These are phyloP conservation scores for Microctonus hyperodae DNA, from an alignment of 2,888 invertebrate species.

Conservation along the genomic window DNA sequence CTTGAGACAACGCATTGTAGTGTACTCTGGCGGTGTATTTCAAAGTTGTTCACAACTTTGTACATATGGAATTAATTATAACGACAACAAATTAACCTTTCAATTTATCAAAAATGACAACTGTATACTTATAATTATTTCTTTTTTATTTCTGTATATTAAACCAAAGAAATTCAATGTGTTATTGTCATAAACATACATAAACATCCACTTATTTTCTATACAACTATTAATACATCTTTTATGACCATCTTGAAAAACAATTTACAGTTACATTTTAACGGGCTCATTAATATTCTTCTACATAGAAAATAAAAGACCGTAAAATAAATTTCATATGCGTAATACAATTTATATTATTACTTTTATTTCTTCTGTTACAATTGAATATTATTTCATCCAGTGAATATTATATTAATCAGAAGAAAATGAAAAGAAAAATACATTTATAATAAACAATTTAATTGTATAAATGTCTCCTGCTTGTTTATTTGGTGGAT, in stretches of 20 bases:
- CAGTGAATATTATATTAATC: too few relatives aligned
- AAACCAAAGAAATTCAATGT: too few relatives aligned
- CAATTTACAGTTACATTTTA: constrained; percentile 8
- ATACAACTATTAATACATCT: background rate
- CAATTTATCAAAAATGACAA: background rate
- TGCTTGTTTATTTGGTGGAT: background rate
- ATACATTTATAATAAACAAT: too few relatives aligned
- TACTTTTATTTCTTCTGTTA: too few relatives aligned
- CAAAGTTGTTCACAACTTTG: background rate
- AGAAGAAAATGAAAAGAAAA: too few relatives aligned
- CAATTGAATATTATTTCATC: too few relatives aligned
- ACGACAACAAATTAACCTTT: background rate
- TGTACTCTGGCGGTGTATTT: background rate
- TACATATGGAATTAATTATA: background rate
- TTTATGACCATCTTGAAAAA: constrained; percentile 12
- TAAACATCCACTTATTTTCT: background rate
- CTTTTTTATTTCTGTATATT: too few relatives aligned
- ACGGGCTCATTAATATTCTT: constrained; percentile 9
- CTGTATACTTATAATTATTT: too few relatives aligned
- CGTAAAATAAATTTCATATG: background rate
- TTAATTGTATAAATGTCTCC: too few relatives aligned
- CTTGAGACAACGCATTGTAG: background rate
- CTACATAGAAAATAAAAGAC: constrained; percentile 2
- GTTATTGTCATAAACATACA: background rate
- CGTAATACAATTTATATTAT: too few relatives aligned